Percentiles rank a stretch among this genome's conserved stretches.
These are phyloP conservation scores for Meloidogyne floridensis DNA, from an alignment of 1,140 invertebrate genomes.

Conservation along the genomic window DNA sequence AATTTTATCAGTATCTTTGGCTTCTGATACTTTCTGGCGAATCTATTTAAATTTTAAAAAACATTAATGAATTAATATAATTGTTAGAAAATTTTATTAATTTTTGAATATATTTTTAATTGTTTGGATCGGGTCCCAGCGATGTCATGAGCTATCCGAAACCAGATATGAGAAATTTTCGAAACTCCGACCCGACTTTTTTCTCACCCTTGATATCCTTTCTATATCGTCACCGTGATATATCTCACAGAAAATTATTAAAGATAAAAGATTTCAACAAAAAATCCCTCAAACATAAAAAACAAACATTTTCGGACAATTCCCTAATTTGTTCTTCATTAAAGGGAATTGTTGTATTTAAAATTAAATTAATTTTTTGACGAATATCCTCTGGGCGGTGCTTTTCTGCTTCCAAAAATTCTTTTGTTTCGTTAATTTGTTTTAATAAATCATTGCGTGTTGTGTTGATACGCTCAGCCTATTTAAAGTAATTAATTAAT, in stretches of 20 bases:
- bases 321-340: slow-evolving; percentile 60
- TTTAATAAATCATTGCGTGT: slow-evolving; percentile 48
- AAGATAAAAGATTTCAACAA: background rate
- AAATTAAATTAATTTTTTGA: slow-evolving; percentile 55
- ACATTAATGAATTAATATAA: background rate
- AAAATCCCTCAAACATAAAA: background rate
- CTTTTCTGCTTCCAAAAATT: slow-evolving; percentile 55
- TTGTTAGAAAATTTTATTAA: too few relatives aligned
- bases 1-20: slow-evolving; percentile 63
- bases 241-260: too few relatives aligned
- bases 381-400: slow-evolving; percentile 58
- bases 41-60: slow-evolving; percentile 49
- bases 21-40: slow-evolving; percentile 58
- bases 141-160: too few relatives aligned
- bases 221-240: too few relatives aligned
- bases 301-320: slow-evolving; percentile 50
- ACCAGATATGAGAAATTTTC: too few relatives aligned
- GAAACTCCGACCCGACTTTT: too few relatives aligned
- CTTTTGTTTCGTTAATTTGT: slow-evolving; percentile 53
- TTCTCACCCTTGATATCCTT: too few relatives aligned
- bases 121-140: too few relatives aligned
- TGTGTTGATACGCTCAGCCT: slow-evolving; percentile 46
- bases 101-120: background rate
- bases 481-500: background rate
- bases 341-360: slow-evolving; percentile 60